Percentiles rank a stretch among this genome's conserved stretches.
Evolutionary conservation across 2,888 invertebrate species (phyloP).

Genomic region (Willowsia nigromaculata): DNA sequence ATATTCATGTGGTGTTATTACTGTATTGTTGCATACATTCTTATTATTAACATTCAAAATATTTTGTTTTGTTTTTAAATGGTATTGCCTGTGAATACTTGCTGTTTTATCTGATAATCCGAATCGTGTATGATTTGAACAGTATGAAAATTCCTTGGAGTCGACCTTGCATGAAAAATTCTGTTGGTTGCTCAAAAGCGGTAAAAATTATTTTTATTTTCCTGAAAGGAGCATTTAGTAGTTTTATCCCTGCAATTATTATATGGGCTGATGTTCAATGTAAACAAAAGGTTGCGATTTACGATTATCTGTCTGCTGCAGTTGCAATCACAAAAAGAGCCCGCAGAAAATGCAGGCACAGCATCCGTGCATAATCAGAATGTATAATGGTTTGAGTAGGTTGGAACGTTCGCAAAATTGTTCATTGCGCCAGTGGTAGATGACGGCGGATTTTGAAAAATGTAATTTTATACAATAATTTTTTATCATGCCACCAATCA

Average conservation of each 20-base stretch:
- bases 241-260: slow-evolving; percentile 1
- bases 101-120: neutral
- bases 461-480: neutral
- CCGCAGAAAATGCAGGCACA: neutral
- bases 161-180: slow-evolving; percentile 58
- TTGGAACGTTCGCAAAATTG: neutral
- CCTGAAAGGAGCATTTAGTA: slow-evolving; percentile 20
- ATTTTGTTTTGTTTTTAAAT: neutral
- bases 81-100: neutral
- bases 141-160: slow-evolving; percentile 48
- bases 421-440: neutral
- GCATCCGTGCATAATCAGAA: neutral
- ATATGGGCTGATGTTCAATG: neutral
- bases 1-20: neutral
- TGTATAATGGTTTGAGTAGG: neutral
- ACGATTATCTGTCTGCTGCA: neutral
- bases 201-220: slow-evolving; percentile 34
- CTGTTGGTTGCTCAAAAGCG: slow-evolving; percentile 1
- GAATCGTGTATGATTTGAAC: neutral
- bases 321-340: neutral
- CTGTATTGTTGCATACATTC: neutral
- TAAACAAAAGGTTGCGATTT: neutral
- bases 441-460: neutral
- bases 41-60: neutral
- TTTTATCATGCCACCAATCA: slow-evolving; percentile 23